phyloP scores from a whole-genome alignment of 2,797 vertebrate species.

The Poecile montanus region DNA sequence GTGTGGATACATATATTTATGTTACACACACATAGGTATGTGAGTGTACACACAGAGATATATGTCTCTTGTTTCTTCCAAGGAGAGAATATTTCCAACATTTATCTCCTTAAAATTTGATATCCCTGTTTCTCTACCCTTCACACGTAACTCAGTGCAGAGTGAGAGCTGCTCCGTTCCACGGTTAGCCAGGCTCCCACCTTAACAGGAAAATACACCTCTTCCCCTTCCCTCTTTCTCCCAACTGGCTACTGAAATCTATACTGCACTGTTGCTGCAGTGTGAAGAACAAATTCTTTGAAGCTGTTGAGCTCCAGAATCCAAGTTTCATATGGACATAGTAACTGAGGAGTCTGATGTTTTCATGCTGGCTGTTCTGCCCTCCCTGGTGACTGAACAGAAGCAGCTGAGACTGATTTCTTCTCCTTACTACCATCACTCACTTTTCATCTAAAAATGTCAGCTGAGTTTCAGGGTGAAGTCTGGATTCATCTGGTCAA shows the following conservation, averaged over 20 bases:
- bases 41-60: neutral
- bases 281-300: neutral
- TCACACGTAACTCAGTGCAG: neutral
- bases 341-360: neutral
- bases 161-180: neutral
- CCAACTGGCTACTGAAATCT: neutral
- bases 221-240: neutral
- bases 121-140: neutral
- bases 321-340: neutral
- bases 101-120: neutral
- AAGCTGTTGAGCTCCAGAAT: neutral
- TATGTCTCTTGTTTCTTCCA: neutral
- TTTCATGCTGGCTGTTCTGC: neutral
- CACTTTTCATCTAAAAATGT: conserved; percentile 56
- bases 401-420: neutral
- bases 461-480: conserved; percentile 35
- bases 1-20: neutral
- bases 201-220: neutral
- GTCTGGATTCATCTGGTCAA: conserved; percentile 51
- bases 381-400: neutral
- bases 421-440: neutral
- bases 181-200: neutral
- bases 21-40: rapidly evolving
- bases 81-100: neutral
- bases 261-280: neutral